Percentiles rank a stretch among this genome's conserved stretches.
phyloP scores from a whole-genome alignment of 1,140 invertebrate genomes.

The Pinna nobilis region DNA sequence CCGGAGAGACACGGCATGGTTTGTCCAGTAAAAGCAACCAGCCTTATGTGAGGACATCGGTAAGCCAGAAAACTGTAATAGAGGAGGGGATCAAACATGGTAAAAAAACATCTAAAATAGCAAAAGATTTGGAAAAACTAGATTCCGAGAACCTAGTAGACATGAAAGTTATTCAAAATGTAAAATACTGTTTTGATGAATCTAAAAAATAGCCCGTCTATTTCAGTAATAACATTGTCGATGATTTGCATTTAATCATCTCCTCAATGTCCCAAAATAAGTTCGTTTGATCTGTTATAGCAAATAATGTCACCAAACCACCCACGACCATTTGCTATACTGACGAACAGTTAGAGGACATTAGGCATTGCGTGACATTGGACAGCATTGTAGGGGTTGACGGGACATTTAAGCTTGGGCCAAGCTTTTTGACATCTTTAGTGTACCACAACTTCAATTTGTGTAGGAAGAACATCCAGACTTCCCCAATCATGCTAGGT shows the following conservation, averaged over 20 bases:
- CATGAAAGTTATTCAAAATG: constrained; percentile 21
- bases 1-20: constrained; percentile 12
- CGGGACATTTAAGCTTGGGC: too few relatives aligned
- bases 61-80: constrained; percentile 13
- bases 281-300: constrained; percentile 10
- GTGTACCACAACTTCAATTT: constrained; percentile 25
- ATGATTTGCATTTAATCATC: constrained; percentile 23
- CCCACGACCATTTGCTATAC: constrained; percentile 11
- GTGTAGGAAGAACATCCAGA: too few relatives aligned
- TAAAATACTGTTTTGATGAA: not conserved
- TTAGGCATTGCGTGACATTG: too few relatives aligned
- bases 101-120: constrained; percentile 9
- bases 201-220: constrained; percentile 1
- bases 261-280: not conserved
- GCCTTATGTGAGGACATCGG: constrained; percentile 6
- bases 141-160: constrained; percentile 16
- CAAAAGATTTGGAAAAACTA: constrained; percentile 1
- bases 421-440: constrained; percentile 21
- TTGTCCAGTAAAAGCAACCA: not conserved
- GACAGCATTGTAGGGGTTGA: too few relatives aligned
- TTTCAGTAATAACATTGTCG: not conserved
- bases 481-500: constrained; percentile 17
- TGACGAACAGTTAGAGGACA: too few relatives aligned
- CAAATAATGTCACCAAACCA: constrained; percentile 24
- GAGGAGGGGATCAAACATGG: constrained; percentile 18